Base-by-base conservation (phyloP, 1,140 invertebrate genomes). In the Centruroides vittatus region DNA sequence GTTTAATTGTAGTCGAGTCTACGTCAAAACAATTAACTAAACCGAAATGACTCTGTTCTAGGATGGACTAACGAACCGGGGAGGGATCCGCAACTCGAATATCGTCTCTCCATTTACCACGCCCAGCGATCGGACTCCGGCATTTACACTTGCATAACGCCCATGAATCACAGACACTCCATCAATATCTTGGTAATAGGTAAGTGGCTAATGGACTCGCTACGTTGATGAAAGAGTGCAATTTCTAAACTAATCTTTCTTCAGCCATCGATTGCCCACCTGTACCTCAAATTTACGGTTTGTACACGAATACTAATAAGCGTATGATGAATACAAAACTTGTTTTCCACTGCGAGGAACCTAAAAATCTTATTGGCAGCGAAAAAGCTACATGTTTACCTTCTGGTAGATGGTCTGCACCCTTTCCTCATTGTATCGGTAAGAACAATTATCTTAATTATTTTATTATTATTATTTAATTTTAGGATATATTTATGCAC, bases 321-420 rank as follows among this genome's bases (percentile, higher is more conserved):
- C 88, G 84, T 0, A 82, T 82, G 70, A 81, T 91, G 72, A 86
- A 84, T 67, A 82, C 85, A 0, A 79, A 79, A 67, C 80, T 88
- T 47, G 77, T 78, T 58, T 87, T 91, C 72, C 81, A 81, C 5
- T 92, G 88, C 69, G 78, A 81, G 12, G 84, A 86, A 67, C 86
- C 86, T 12, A 88, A 88, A 70, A 81, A 82, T 4, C 73, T 92
- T 23, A 82, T 88, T 51, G 88, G 88, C 10, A 79, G 82, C 10
- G 77, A 81, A 46, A 80, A 84, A 66, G 78, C 88, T 3, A 74
- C 76, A 55, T 92, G 88, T 73, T 71, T 86, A 23, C 84, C 87
- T 11, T 87, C 85, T 57, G 88, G 86, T 23, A 86, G 87, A 70
- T 92, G 88, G 88, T 88, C 84, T 68, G 79, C 83, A 7, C 82